A percentile compares a stretch with the other conserved stretches of the same genome.
Evolutionary conservation across 2,888 invertebrate species (phyloP).

Genomic region (Orthosia gracilis): DNA sequence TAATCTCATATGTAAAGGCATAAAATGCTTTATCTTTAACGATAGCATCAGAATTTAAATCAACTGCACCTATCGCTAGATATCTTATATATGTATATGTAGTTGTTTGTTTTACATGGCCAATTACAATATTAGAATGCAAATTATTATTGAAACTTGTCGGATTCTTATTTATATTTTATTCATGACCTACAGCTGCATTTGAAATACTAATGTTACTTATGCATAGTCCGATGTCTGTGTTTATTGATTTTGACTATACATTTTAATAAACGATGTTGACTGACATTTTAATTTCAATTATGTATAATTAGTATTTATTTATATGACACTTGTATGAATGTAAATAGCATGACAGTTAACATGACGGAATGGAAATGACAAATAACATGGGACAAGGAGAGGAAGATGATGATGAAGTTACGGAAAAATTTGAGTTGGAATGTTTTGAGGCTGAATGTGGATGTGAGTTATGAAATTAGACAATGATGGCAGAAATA

Average conservation of each 20-base stretch:
- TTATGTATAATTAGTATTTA: neutral
- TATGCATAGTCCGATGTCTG: neutral
- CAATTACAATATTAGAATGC: constrained; percentile 49
- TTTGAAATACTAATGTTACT: constrained; percentile 4
- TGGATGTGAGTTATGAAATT: too few species aligned
- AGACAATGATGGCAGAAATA: too few species aligned
- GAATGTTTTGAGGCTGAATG: too few species aligned
- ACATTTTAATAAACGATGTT: neutral
- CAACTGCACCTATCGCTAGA: constrained; percentile 24
- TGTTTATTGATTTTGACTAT: neutral
- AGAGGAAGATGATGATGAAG: too few species aligned
- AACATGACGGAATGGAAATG: too few species aligned
- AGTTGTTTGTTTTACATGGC: constrained; percentile 41
- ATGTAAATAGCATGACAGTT: too few species aligned
- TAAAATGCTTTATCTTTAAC: constrained; percentile 34
- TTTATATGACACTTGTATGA: too few species aligned
- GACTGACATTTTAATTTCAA: neutral
- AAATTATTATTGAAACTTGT: constrained; percentile 47
- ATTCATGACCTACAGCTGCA: constrained; percentile 21
- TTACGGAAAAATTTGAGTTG: too few species aligned
- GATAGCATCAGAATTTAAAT: constrained; percentile 50
- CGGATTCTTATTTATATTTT: constrained; percentile 39
- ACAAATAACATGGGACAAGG: too few species aligned
- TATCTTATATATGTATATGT: constrained; percentile 24
- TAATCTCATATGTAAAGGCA: constrained; percentile 21